A percentile compares a stretch with the other conserved stretches of the same genome.
Conservation (phyloP, 2,888 invertebrate genomes). For the Schizaphis graminum region DNA sequence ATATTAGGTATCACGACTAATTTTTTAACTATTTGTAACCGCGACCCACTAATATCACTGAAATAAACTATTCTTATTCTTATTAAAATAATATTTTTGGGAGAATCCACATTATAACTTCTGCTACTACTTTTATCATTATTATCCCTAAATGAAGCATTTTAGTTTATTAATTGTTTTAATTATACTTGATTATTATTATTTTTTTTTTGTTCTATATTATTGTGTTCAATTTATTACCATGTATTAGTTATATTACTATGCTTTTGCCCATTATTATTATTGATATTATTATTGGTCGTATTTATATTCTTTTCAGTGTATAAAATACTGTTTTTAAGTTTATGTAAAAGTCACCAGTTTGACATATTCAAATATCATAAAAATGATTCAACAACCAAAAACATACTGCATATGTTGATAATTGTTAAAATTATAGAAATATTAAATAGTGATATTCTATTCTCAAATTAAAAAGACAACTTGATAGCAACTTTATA, state of each 20-base stretch:
- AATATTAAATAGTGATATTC: too few relatives aligned
- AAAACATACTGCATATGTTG: background rate
- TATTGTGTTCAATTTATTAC: background rate
- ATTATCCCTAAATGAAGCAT: background rate
- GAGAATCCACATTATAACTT: background rate
- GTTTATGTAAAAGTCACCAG: background rate
- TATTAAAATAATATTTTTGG: background rate
- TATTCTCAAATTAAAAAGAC: too few relatives aligned
- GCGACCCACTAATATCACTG: background rate
- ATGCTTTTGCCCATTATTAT: background rate
- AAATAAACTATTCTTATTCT: background rate
- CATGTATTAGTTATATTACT: background rate
- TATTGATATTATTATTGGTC: background rate
- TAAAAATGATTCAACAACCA: background rate
- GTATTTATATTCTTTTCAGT: background rate
- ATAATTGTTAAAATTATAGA: background rate
- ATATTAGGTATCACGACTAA: background rate
- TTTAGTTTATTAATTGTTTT: background rate
- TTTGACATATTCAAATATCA: background rate
- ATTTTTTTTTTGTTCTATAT: background rate
- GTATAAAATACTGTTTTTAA: background rate
- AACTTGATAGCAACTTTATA: too few relatives aligned
- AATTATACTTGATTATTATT: background rate
- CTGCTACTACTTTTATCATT: background rate
- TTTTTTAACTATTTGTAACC: background rate